Percentiles rank a stretch among this genome's conserved stretches.
These are phyloP conservation scores for Chroicocephalus ridibundus DNA, from an alignment of 2,113 vertebrate genomes.

Conservation along the genomic window DNA sequence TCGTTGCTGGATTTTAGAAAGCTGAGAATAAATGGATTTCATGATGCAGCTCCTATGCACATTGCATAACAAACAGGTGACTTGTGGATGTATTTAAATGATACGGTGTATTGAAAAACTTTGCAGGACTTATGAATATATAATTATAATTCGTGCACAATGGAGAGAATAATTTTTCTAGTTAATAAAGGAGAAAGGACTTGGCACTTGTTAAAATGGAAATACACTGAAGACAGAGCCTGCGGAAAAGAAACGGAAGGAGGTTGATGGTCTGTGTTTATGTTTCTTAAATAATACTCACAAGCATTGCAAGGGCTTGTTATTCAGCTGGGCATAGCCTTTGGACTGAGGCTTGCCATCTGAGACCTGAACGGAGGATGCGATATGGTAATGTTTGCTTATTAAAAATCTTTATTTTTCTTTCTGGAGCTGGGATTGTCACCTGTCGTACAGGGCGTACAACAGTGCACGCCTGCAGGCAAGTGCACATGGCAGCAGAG, in stretches of 20 bases:
- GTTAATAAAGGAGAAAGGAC: constrained; percentile 25
- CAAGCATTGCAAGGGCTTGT: neutral
- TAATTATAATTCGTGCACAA: constrained; percentile 7
- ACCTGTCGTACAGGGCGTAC: neutral
- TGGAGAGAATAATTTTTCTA: neutral
- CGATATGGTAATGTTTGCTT: neutral
- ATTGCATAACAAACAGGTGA: constrained; percentile 61
- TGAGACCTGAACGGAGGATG: neutral
- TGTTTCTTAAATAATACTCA: neutral
- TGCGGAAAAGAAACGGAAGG: neutral
- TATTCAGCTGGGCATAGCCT: neutral
- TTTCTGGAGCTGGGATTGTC: neutral
- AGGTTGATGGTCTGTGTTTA: neutral
- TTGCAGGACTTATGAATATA: constrained; percentile 42
- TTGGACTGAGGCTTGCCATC: neutral
- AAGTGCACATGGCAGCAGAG: neutral
- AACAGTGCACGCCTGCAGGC: neutral
- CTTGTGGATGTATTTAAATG: constrained; percentile 44
- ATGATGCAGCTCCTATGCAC: constrained; percentile 13
- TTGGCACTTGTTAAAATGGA: neutral
- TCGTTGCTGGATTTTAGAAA: constrained; percentile 63
- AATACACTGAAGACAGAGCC: neutral
- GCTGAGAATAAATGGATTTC: constrained; percentile 68
- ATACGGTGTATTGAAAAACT: constrained; percentile 20
- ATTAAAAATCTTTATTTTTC: neutral